Evolutionary conservation across 1,140 invertebrate genomes (phyloP).

Genomic region (Bombus fervidus): DNA sequence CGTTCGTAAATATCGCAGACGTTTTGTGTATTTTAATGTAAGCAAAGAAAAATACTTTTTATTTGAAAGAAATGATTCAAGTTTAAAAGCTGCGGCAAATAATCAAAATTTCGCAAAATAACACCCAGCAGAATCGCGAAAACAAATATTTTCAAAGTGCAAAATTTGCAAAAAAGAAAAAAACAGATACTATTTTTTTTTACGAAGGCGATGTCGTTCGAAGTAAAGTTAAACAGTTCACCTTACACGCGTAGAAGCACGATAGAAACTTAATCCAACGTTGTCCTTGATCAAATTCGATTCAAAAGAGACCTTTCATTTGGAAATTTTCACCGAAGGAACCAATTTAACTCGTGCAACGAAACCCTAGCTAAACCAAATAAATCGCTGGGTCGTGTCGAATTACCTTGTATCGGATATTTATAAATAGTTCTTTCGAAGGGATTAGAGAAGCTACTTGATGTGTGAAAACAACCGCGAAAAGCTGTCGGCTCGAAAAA

Average conservation of each 20-base stretch:
- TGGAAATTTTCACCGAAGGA: background rate
- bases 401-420: conserved; percentile 29
- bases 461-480: background rate
- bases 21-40: no score
- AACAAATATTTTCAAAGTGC: no score
- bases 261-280: no score
- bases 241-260: no score
- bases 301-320: conserved; percentile 2
- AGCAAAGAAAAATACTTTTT: no score
- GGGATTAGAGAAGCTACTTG: background rate
- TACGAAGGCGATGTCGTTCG: background rate
- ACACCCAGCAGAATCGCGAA: no score
- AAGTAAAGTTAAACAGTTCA: background rate
- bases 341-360: conserved; percentile 22
- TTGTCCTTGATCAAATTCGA: background rate
- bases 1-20: no score
- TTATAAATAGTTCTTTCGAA: conserved; percentile 44
- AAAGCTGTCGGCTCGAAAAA: background rate
- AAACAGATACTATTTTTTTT: no score
- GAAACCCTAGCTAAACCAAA: conserved; percentile 14
- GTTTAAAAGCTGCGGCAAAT: no score
- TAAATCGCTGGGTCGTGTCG: conserved; percentile 13
- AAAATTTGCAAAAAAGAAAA: no score
- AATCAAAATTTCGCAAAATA: no score
- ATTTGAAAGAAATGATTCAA: no score